Base-by-base conservation (phyloP, 2,888 invertebrate species). In the Leptopilina syphax region DNA sequence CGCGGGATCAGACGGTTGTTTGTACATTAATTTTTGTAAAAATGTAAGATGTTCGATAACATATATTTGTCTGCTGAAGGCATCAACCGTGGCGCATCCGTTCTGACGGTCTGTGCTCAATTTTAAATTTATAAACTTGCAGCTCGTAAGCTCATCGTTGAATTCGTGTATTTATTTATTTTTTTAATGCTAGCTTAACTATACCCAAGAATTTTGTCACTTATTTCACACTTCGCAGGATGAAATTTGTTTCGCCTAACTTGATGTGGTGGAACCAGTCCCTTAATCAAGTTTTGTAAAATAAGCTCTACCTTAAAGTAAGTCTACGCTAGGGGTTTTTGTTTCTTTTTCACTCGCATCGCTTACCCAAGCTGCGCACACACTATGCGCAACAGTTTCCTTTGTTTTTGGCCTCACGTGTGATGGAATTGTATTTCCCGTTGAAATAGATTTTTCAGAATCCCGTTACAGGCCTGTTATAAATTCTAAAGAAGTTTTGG, bases 141-240 rank as follows among this genome's bases (percentile, higher is more conserved):
- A 88, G 76, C 34, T 81, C 73, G 34, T 84, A 70, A 10, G 82
- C 79, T 89, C 88, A 89, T 12, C 88, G 60, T 10, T 77, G 63
- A 41, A 89, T 89, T 77, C 87, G 78, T 0, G 88, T 85, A 77
- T 87, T 86, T 44, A 90, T 79, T 78, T 86, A 79, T 81, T 88
- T 88, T 27, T 76, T 79, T 34, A 89, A 80, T 8, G 87, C 83
- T 18, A 85, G 60, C 10, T 83, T 82, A 4, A 89, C 77, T 76
- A 63, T 1, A 5, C 60, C 60, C 18, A 60, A 18, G 60, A 60
- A 60, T 60, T 60, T 60, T 18, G 18, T 18, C 6, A 60, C 18
- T 50, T 85, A 78, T 41, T 78, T 81, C 0, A 70, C 57, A 63
- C 82, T 84, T 65, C 81, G 82, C 27, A n/a, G 57, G 34, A 60